These are phyloP conservation scores for Anolis sagrei DNA, from an alignment of 2,113 vertebrate genomes.

Conservation along the genomic window DNA sequence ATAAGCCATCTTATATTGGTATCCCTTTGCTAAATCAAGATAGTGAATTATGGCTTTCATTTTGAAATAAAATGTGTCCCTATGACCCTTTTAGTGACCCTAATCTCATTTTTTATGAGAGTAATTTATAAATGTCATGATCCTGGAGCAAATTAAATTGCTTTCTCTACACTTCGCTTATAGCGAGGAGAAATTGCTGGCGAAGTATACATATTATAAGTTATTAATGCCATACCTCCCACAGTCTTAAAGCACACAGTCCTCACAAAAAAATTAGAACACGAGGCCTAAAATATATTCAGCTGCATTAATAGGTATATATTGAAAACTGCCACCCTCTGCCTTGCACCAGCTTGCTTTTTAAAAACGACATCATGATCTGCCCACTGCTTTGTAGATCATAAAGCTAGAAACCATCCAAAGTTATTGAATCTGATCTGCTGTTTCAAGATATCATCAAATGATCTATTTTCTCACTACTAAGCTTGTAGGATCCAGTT, in stretches of 20 bases:
- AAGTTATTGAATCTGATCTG: not conserved
- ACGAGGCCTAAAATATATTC: slow-evolving; percentile 9
- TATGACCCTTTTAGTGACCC: slow-evolving; percentile 51
- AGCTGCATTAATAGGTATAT: not conserved
- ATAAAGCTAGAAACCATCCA: not conserved
- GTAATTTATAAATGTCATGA: slow-evolving; percentile 64
- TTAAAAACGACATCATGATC: not conserved
- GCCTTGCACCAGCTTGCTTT: slow-evolving; percentile 25
- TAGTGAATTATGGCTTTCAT: slow-evolving; percentile 62
- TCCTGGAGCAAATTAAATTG: slow-evolving; percentile 62
- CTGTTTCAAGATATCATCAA: not conserved
- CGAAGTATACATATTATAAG: slow-evolving; percentile 30
- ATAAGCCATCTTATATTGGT: slow-evolving; percentile 25
- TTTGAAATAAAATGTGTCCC: slow-evolving; percentile 66
- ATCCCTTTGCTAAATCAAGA: slow-evolving; percentile 37
- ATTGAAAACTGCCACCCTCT: not conserved
- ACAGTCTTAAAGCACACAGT: slow-evolving; percentile 40
- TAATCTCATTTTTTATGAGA: slow-evolving; percentile 64
- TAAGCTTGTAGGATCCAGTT: not conserved
- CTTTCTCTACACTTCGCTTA: slow-evolving; percentile 51
- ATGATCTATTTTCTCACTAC: not conserved
- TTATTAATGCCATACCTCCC: slow-evolving; percentile 37
- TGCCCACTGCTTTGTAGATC: not conserved
- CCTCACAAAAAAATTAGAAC: slow-evolving; percentile 30
- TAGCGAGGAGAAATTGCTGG: slow-evolving; percentile 2